Percentiles rank a stretch among this genome's conserved stretches.
phyloP scores from a whole-genome alignment of 2,888 invertebrate genomes.

The Plagodis dolabraria region DNA sequence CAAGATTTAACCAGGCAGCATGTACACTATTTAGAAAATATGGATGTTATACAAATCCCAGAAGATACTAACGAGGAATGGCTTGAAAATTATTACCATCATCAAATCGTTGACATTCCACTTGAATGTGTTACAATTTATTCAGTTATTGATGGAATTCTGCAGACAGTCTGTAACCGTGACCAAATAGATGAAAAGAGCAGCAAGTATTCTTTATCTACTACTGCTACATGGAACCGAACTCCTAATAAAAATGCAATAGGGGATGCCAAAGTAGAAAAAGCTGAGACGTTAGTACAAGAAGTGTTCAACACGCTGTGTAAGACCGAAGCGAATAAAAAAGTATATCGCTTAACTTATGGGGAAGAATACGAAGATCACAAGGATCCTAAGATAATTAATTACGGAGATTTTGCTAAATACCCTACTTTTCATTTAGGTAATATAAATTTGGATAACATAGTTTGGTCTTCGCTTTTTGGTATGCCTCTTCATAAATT shows the following conservation, averaged over 20 bases:
- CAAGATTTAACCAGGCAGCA: conserved; percentile 81
- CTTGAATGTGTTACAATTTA: conserved; percentile 68
- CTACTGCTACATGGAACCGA: conserved; percentile 43
- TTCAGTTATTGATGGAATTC: conserved; percentile 65
- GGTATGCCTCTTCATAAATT: conserved; percentile 68
- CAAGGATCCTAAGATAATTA: conserved; percentile 65
- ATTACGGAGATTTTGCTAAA: conserved; percentile 68
- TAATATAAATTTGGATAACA: conserved; percentile 65
- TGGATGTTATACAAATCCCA: conserved; percentile 68
- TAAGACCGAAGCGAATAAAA: conserved; percentile 56
- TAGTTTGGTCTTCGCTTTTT: conserved; percentile 58
- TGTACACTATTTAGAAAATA: conserved; percentile 72
- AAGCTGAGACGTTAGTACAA: conserved; percentile 59
- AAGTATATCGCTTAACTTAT: conserved; percentile 65
- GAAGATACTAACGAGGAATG: conserved; percentile 41
- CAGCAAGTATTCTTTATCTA: conserved; percentile 50
- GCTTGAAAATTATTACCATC: conserved; percentile 48
- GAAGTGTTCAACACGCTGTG: conserved; percentile 64
- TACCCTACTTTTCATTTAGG: conserved; percentile 68
- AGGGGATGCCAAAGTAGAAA: conserved; percentile 50
- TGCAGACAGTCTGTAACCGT: conserved; percentile 55
- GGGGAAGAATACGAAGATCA: conserved; percentile 70
- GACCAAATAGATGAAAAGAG: conserved; percentile 42
- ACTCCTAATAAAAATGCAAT: conserved; percentile 30
- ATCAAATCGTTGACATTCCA: conserved; percentile 57